Conservation (phyloP, 2,113 vertebrate species). For the Atlantisia rogersi region DNA sequence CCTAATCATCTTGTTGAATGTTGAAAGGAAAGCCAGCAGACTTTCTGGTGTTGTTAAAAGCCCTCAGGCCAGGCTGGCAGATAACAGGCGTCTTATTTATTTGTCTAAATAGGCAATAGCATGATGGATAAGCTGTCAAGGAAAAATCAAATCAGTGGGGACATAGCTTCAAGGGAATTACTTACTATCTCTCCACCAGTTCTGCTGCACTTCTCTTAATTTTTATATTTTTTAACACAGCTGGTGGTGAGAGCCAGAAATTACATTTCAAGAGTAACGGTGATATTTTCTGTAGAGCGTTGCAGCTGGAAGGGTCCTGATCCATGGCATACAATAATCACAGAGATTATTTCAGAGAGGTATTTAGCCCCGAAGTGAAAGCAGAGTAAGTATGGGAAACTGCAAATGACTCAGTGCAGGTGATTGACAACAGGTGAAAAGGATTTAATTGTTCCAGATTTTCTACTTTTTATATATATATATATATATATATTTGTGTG, state of each 20-base stretch:
- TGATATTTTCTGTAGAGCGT: constrained; percentile 28
- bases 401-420: not conserved
- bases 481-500: not conserved
- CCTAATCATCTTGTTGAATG: constrained; percentile 35
- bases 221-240: not conserved
- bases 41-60: constrained; percentile 66
- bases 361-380: constrained; percentile 1
- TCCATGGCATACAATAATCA: not conserved
- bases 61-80: constrained; percentile 66
- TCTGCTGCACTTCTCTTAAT: constrained; percentile 24
- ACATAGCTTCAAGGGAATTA: constrained; percentile 70
- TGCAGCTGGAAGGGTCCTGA: constrained; percentile 36
- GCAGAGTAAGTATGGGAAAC: not conserved
- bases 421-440: not conserved
- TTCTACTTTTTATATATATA: not conserved
- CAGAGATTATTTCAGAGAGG: not conserved
- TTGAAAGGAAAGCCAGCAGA: constrained; percentile 56
- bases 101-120: constrained; percentile 74
- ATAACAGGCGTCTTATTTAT: constrained; percentile 69
- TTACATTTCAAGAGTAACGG: constrained; percentile 13
- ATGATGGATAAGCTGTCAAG: constrained; percentile 74
- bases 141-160: constrained; percentile 66
- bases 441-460: constrained; percentile 5
- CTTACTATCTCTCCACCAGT: constrained; percentile 50
- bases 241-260: constrained; percentile 37